Base-by-base conservation (phyloP, 2,888 invertebrate species). In the Polymixis lichenea region DNA sequence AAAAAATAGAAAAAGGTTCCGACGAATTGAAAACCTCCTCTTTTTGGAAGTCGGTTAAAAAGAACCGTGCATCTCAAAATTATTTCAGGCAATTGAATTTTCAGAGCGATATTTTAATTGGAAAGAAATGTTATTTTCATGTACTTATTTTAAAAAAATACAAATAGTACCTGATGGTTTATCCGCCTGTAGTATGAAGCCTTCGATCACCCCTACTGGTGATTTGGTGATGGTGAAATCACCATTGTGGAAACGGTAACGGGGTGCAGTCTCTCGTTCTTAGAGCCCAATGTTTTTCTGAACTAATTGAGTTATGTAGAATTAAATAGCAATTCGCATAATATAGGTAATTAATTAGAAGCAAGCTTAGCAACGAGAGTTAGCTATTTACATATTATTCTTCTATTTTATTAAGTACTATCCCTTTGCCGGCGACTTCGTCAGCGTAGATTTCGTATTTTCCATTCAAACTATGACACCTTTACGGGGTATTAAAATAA, bases 341-440 rank as follows among this genome's bases (percentile, higher is more conserved):
- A 38, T 38, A 49, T 25, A n/a, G 7, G 8, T 19, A 49, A 15
- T 6, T 22, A 49, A 38, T 49, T 75, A 49, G 38, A 76, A 76
- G 38, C 49, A 60, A 74, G 58, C 73, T 17, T 28, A 76, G 38
- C 25, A 51, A 43, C 22, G 7, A 56, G 32, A 58, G 19, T 22
- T 49, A 75, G n/a, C 28, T 75, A 56, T 46, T 74, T 55, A n/a
- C 17, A 66, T 17, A 74, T 73, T 72, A 38, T 38, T 38, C 38
- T 38, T 38, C 5, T 38, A 38, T 38, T 38, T 38, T 38, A 6
- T 38, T 38, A 38, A 38, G 38, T 38, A 6, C 38, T 38, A 38
- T 38, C 38, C 38, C 38, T 38, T 38, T 5, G 38, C 38, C 38
- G 6, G 38, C 38, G 38, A 38, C 38, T 38, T 38, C 6, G 38